A percentile compares a stretch with the other conserved stretches of the same genome.
phyloP scores from a whole-genome alignment of 2,888 invertebrate species.

The Pecten maximus region DNA sequence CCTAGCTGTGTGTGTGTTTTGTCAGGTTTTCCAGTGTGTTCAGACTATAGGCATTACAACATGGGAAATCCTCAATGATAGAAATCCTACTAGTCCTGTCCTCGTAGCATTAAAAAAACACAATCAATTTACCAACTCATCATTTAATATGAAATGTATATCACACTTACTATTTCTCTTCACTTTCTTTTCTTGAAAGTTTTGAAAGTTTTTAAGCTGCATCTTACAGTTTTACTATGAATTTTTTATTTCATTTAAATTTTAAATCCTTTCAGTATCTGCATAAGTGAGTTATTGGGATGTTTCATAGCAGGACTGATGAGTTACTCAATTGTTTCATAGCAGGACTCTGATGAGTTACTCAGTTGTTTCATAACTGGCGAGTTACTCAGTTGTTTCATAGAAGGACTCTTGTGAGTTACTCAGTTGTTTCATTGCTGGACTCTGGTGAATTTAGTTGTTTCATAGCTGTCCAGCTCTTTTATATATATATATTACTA shows the following conservation, averaged over 20 bases:
- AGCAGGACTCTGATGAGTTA: too few relatives aligned
- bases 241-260: too few relatives aligned
- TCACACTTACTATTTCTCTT: background rate
- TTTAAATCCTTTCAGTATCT: too few relatives aligned
- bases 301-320: too few relatives aligned
- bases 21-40: background rate
- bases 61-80: background rate
- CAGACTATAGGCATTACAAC: background rate
- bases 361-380: too few relatives aligned
- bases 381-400: too few relatives aligned
- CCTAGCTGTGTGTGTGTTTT: slow-evolving; percentile 35
- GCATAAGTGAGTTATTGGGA: too few relatives aligned
- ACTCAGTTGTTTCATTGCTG: too few relatives aligned
- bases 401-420: too few relatives aligned
- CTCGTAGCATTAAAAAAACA: background rate
- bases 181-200: background rate
- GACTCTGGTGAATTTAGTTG: too few relatives aligned
- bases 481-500: background rate
- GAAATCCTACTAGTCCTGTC: slow-evolving; percentile 9
- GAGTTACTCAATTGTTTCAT: too few relatives aligned
- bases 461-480: background rate
- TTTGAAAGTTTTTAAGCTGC: background rate
- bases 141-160: background rate
- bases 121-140: background rate
- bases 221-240: background rate